phyloP scores from a whole-genome alignment of 2,113 vertebrate genomes.

The Plestiodon gilberti region DNA sequence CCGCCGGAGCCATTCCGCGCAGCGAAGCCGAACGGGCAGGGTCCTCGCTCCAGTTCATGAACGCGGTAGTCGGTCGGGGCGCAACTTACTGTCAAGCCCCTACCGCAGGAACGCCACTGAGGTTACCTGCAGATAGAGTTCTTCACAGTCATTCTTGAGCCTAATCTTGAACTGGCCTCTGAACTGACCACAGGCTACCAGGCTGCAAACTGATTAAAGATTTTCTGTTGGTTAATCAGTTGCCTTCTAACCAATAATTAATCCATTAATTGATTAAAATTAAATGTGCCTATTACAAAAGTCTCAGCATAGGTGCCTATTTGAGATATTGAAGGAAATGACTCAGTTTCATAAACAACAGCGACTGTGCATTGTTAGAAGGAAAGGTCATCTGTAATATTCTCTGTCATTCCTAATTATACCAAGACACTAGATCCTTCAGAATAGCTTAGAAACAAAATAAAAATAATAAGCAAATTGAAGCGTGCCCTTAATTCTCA shows the following conservation, averaged over 20 bases:
- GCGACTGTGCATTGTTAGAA: neutral
- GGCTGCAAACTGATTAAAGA: neutral
- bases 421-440: neutral
- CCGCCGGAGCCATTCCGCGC: too few species aligned
- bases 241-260: neutral
- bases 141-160: neutral
- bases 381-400: neutral
- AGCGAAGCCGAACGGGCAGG: too few species aligned
- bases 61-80: too few species aligned
- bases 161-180: neutral
- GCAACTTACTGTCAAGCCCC: too few species aligned
- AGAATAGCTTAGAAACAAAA: too few species aligned
- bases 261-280: neutral
- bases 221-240: neutral
- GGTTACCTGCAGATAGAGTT: too few species aligned
- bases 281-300: neutral
- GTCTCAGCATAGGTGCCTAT: too few species aligned
- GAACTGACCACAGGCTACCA: neutral
- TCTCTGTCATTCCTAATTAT: neutral
- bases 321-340: neutral
- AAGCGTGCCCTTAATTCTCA: too few species aligned
- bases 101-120: too few species aligned
- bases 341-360: neutral
- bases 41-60: too few species aligned
- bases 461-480: too few species aligned